phyloP scores from a whole-genome alignment of 2,113 vertebrate genomes.

The Megalops atlanticus region DNA sequence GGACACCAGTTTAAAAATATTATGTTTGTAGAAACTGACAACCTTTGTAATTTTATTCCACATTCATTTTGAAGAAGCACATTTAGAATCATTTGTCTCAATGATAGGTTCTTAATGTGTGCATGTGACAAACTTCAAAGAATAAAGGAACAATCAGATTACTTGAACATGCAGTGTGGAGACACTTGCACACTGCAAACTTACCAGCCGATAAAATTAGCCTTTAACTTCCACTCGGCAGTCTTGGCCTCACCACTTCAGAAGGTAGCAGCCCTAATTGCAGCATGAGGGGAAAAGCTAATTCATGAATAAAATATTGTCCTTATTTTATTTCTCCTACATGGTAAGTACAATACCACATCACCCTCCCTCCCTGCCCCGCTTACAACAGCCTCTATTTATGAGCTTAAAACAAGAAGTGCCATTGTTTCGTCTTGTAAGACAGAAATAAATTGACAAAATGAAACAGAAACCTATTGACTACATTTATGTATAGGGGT shows the following conservation, averaged over 20 bases:
- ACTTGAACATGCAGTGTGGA: not conserved
- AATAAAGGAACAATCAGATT: not conserved
- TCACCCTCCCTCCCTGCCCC: not conserved
- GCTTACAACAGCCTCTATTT: too few species aligned
- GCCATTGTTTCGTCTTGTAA: not conserved
- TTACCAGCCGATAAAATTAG: not conserved
- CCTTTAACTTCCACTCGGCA: not conserved
- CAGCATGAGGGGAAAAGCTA: not conserved
- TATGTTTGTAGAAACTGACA: too few species aligned
- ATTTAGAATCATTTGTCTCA: too few species aligned
- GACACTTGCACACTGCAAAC: not conserved
- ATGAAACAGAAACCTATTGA: not conserved
- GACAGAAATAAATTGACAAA: not conserved
- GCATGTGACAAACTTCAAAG: not conserved
- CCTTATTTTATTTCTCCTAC: not conserved
- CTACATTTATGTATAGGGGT: not conserved
- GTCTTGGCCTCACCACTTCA: not conserved
- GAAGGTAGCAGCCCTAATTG: constrained; percentile 5
- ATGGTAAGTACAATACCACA: too few species aligned
- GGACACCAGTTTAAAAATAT: not conserved
- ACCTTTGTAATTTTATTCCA: too few species aligned
- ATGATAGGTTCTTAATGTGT: not conserved
- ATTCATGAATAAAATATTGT: constrained; percentile 14
- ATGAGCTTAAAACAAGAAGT: not conserved
- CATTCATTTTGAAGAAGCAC: too few species aligned